Conservation (phyloP, 2,888 invertebrate genomes). For the Agrotis clavis region DNA sequence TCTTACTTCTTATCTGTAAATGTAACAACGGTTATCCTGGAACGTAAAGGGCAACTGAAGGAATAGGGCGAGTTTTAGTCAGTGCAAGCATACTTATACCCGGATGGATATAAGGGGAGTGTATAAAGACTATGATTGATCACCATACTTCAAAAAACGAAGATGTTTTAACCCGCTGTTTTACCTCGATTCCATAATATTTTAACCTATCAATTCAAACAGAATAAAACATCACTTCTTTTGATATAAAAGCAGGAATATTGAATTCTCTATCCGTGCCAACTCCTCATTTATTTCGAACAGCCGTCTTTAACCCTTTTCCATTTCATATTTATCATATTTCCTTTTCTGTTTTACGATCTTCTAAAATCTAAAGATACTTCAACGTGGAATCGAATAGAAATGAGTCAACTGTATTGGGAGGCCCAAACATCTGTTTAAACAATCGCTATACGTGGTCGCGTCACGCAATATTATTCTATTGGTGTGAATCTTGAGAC, state of each 20-base stretch:
- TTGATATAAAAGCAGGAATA: background rate
- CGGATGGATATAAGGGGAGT: too few species aligned
- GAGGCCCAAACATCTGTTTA: slow-evolving; percentile 59
- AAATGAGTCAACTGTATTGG: slow-evolving; percentile 52
- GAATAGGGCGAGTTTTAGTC: too few species aligned
- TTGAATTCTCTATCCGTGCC: background rate
- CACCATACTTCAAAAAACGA: too few species aligned
- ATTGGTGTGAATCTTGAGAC: slow-evolving; percentile 34
- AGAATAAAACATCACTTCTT: background rate
- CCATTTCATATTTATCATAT: background rate
- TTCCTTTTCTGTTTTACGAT: slow-evolving; percentile 35
- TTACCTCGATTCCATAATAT: too few species aligned
- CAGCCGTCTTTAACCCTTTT: slow-evolving; percentile 1
- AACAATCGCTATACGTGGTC: slow-evolving; percentile 51
- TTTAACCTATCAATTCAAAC: background rate
- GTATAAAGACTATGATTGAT: too few species aligned
- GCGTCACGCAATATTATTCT: slow-evolving; percentile 46
- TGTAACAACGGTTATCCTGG: too few species aligned
- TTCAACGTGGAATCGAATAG: slow-evolving; percentile 38
- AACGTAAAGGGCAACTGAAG: too few species aligned
- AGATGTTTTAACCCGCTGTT: too few species aligned
- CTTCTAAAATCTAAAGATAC: slow-evolving; percentile 28
- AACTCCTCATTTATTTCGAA: slow-evolving; percentile 2
- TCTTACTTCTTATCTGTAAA: too few species aligned
- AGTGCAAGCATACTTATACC: too few species aligned